Evolutionary conservation across 2,888 invertebrate genomes (phyloP), one percentile per base, ranked within the genome.

Genomic region (Nesidiocoris tenuis): DNA sequence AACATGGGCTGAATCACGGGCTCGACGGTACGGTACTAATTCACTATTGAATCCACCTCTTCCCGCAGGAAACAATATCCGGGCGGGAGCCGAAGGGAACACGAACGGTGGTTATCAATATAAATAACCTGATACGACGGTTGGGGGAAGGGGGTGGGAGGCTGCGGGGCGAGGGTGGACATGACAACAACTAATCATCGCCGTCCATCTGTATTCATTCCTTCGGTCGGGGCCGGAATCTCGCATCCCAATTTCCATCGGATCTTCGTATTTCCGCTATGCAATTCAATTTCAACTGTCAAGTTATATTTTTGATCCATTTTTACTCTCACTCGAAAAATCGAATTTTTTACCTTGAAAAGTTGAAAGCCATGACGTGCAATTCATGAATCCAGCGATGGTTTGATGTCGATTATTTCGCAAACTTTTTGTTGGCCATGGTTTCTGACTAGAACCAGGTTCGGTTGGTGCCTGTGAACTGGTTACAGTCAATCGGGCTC

Each of bases 41-140:
- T 72, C 72, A 72, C 72, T 61, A 63, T 61, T 72, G 72, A 72
- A 72, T 21, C 39, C 55, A 19, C 68, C 56, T 39, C 59, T 19
- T 22, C 56, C 7, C 71, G 25, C 57, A 39, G 9, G 72, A 72
- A 68, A 72, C 72, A 72, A 72, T 61, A 72, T 72, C 72, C 72
- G 61, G n/a, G 12, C 72, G 61, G n/a, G 12, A 54, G 18, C 54
- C 25, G 19, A 39, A 39, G 39, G 39, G 39, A 39, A 39, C 39
- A 39, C 39, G 39, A 39, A 39, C 39, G 59, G 18, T 24, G n/a
- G 61, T 71, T 71, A 71, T 71, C 61, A 61, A 71, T 71, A 71
- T 71, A 61, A 61, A 71, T 71, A 71, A 71, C 61, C n/a, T 5
- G 7, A 22, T 21, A 57, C 12, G n/a, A n/a, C n/a, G n/a, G n/a